Evolutionary conservation across 2,797 vertebrate genomes (phyloP).

Genomic region (Uromys caudimaculatus): DNA sequence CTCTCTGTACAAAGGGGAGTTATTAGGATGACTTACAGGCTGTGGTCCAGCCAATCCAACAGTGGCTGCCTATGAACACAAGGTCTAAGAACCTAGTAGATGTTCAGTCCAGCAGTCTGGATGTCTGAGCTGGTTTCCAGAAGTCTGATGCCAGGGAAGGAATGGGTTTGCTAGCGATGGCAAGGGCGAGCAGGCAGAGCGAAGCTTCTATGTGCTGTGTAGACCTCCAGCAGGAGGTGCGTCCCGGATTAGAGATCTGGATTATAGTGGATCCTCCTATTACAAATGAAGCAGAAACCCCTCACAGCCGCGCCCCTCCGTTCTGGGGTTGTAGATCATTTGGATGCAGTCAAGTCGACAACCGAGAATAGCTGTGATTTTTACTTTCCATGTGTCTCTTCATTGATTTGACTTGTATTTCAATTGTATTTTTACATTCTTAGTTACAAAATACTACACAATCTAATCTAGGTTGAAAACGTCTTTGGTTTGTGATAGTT

Average conservation of each 20-base stretch:
- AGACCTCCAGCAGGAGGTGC: not conserved
- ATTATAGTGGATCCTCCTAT: too few species aligned
- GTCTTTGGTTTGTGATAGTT: not conserved
- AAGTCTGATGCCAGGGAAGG: not conserved
- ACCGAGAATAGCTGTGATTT: not conserved
- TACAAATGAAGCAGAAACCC: not conserved
- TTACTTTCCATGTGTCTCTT: slow-evolving; percentile 18
- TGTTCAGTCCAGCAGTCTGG: not conserved
- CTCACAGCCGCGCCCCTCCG: not conserved
- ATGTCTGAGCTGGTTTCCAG: not conserved
- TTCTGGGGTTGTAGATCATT: not conserved
- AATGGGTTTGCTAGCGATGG: not conserved
- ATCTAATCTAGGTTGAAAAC: not conserved
- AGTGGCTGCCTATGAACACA: not conserved
- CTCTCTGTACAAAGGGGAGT: not conserved
- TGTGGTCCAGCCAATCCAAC: not conserved
- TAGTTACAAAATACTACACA: not conserved
- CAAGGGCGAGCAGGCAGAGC: not conserved
- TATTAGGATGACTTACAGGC: not conserved
- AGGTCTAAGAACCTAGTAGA: not conserved
- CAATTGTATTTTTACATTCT: not conserved
- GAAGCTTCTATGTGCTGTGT: not conserved
- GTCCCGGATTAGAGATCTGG: not conserved
- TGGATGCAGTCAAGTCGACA: not conserved
- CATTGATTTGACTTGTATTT: not conserved